Percentiles rank a stretch among this genome's conserved stretches.
Evolutionary conservation across 2,888 invertebrate species (phyloP).

Genomic region (Elaeidobius kamerunicus): DNA sequence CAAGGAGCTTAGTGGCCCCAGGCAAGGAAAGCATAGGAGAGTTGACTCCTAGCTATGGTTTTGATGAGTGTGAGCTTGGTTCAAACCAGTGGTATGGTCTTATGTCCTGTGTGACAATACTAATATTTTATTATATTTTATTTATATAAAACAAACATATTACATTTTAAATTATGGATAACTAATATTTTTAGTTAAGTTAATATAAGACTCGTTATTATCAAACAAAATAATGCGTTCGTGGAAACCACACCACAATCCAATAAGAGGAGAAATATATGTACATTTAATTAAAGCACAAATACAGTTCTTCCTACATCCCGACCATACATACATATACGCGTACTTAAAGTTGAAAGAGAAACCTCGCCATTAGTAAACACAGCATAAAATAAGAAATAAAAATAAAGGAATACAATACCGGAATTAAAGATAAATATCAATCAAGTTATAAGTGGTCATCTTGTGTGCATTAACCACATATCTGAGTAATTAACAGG

Average conservation of each 20-base stretch:
- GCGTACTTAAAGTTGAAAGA: conserved; percentile 17
- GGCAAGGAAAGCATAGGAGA: no score
- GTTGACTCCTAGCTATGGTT: no score
- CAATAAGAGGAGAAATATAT: conserved; percentile 8
- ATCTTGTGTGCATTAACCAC: conserved; percentile 47
- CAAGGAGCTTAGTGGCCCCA: no score
- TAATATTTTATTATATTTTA: no score
- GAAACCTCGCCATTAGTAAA: conserved; percentile 29
- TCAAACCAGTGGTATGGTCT: no score
- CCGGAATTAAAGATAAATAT: conserved; percentile 44
- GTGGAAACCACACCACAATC: conserved; percentile 23
- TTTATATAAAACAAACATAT: no score
- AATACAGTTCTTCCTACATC: conserved; percentile 25
- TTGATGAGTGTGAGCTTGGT: no score
- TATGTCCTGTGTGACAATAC: no score
- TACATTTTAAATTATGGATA: no score
- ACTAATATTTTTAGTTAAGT: not conserved
- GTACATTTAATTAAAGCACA: conserved; percentile 32
- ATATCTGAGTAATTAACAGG: conserved; percentile 51
- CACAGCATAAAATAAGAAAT: conserved; percentile 26
- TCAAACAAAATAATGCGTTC: conserved; percentile 8
- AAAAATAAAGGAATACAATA: conserved; percentile 24
- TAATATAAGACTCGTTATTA: no score
- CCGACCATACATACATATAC: conserved; percentile 4
- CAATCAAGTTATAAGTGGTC: conserved; percentile 46